Evolutionary conservation across 2,113 vertebrate genomes (phyloP).

Genomic region (Malurus elegans): DNA sequence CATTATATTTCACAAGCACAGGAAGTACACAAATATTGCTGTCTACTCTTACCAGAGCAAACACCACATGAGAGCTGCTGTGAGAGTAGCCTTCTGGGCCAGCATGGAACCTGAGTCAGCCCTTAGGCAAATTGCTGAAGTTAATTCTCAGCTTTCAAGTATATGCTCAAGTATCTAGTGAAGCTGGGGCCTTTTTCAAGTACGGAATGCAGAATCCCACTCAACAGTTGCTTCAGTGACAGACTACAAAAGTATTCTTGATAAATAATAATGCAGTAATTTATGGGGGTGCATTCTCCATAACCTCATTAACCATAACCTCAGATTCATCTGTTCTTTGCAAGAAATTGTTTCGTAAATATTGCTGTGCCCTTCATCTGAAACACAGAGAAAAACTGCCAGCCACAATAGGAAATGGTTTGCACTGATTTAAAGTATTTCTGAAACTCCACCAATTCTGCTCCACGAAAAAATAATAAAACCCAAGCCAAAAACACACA

Average conservation of each 20-base stretch:
- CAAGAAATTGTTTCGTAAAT: background rate
- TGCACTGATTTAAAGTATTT: background rate
- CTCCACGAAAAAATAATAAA: background rate
- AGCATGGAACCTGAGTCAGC: background rate
- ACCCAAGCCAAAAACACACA: background rate
- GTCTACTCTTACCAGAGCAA: background rate
- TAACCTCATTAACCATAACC: background rate
- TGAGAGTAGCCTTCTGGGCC: background rate
- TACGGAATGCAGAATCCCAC: slow-evolving; percentile 15
- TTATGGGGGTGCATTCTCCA: background rate
- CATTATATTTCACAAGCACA: background rate
- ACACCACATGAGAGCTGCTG: background rate
- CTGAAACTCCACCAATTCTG: background rate
- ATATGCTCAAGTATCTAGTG: background rate
- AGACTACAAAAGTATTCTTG: slow-evolving; percentile 26
- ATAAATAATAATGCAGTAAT: background rate
- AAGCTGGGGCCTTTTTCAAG: background rate
- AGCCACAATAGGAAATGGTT: slow-evolving; percentile 1
- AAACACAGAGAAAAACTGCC: background rate
- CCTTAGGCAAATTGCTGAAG: background rate
- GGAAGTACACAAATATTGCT: background rate
- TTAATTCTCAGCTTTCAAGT: background rate
- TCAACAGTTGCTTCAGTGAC: background rate
- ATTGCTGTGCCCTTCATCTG: background rate
- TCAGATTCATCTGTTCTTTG: slow-evolving; percentile 9